A percentile compares a stretch with the other conserved stretches of the same genome.
phyloP scores from a whole-genome alignment of 2,113 vertebrate genomes.

The Grantiella picta region DNA sequence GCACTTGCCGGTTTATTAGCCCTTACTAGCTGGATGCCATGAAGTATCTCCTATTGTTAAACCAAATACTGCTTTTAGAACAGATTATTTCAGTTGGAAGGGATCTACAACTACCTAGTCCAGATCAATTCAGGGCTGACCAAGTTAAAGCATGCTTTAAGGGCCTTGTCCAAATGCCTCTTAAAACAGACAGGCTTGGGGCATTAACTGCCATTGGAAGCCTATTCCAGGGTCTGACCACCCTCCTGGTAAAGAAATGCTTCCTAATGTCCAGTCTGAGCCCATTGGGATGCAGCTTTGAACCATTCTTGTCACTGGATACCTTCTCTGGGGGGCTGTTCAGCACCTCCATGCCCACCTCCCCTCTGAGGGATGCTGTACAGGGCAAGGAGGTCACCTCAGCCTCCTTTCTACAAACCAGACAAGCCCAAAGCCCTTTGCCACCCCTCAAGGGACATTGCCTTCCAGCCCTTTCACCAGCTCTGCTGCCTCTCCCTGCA shows the following conservation, averaged over 20 bases:
- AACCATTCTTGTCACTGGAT: background rate
- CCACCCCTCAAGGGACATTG: background rate
- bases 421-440: background rate
- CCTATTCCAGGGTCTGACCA: background rate
- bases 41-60: background rate
- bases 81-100: background rate
- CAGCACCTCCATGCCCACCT: background rate
- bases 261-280: background rate
- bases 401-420: background rate
- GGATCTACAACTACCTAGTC: background rate
- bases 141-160: background rate
- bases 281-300: accelerated
- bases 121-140: background rate
- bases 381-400: background rate
- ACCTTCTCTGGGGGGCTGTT: background rate
- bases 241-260: background rate
- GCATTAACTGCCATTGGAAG: background rate
- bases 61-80: background rate
- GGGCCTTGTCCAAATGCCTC: background rate
- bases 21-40: background rate
- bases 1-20: background rate
- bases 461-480: background rate
- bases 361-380: background rate
- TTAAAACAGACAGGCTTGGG: background rate
- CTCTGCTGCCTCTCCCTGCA: background rate